A percentile compares a stretch with the other conserved stretches of the same genome.
Conservation (phyloP, 2,113 vertebrate genomes). For the rabbit (Oryctolagus cuniculus) region mOryCun1.1 NC_091447.1:33577501-33578000, state of each 20-base stretch:
- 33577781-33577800: conserved; percentile 93
- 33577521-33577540: conserved; percentile 17
- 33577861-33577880: conserved; percentile 89
- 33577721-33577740: conserved; percentile 87
- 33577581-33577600: neutral
- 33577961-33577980: neutral
- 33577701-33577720: conserved; percentile 88
- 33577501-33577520: neutral
- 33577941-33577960: neutral
- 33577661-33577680: neutral
- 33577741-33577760: conserved; percentile 90
- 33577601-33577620: neutral
- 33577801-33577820: conserved; percentile 88
- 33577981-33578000: neutral
- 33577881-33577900: neutral
- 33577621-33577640: neutral
- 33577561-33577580: neutral
- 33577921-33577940: neutral
- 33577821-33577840: conserved; percentile 95
- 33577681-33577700: conserved; percentile 90
- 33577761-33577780: conserved; percentile 92
- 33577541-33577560: neutral
- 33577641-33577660: neutral
- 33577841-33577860: conserved; percentile 91
- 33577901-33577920: neutral